Conservation (phyloP, 1,140 invertebrate genomes). For the Vanessa tameamea region DNA sequence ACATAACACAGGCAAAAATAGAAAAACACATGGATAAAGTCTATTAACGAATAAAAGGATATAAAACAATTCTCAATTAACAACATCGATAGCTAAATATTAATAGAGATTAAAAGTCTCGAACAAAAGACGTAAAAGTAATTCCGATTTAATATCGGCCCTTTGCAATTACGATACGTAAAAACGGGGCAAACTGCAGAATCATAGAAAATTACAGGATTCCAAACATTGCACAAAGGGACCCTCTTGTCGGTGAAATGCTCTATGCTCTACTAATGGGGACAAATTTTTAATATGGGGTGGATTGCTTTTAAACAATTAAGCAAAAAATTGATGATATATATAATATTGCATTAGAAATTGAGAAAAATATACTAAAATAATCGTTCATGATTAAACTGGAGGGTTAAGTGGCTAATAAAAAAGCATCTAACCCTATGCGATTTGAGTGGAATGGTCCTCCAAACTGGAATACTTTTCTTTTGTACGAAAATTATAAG, state of each 20-base stretch:
- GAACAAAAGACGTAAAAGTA: conserved; percentile 58
- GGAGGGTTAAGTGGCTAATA: conserved; percentile 27
- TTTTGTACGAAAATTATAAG: conserved; percentile 48
- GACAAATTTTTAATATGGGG: conserved; percentile 78
- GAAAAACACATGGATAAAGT: too few relatives aligned
- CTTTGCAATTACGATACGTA: conserved; percentile 61
- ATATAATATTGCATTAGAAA: conserved; percentile 14
- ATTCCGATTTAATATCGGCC: conserved; percentile 64
- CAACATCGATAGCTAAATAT: conserved; percentile 41
- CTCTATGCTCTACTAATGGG: conserved; percentile 64
- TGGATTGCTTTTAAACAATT: conserved; percentile 70
- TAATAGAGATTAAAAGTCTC: conserved; percentile 63
- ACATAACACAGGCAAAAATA: background rate
- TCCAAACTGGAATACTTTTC: conserved; percentile 30
- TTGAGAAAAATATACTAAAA: background rate
- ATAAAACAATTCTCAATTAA: background rate
- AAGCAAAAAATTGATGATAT: conserved; percentile 34
- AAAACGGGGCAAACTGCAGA: conserved; percentile 66
- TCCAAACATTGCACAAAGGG: conserved; percentile 70
- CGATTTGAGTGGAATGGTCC: conserved; percentile 31
- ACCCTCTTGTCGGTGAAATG: conserved; percentile 55
- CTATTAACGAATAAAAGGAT: background rate
- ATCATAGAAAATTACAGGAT: conserved; percentile 77
- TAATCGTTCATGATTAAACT: background rate
- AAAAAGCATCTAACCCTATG: conserved; percentile 33